Evolutionary conservation across 2,113 vertebrate species (phyloP).

Genomic region (Poeciliopsis occidentalis): DNA sequence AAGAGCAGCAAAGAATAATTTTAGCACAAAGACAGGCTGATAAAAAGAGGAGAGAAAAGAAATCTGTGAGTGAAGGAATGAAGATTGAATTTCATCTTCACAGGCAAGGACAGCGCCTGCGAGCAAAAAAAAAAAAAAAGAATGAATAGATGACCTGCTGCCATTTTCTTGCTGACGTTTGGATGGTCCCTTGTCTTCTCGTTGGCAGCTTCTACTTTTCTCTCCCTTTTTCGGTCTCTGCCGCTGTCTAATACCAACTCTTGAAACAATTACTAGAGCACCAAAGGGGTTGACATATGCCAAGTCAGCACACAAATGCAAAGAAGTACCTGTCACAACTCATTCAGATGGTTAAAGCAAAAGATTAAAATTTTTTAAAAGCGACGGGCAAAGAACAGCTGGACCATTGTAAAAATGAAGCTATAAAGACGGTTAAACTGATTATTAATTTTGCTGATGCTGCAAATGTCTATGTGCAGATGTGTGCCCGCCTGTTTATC

Average conservation of each 20-base stretch:
- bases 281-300: slow-evolving; percentile 54
- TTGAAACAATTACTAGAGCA: slow-evolving; percentile 69
- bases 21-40: slow-evolving; percentile 29
- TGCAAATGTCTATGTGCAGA: slow-evolving; percentile 9
- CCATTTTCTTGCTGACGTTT: too few relatives aligned
- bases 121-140: slow-evolving; percentile 70
- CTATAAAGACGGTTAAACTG: slow-evolving; percentile 70
- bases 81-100: slow-evolving; percentile 73
- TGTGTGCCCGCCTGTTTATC: slow-evolving; percentile 24
- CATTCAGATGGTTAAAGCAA: slow-evolving; percentile 4
- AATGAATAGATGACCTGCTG: slow-evolving; percentile 67
- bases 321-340: slow-evolving; percentile 52
- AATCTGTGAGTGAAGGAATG: slow-evolving; percentile 58
- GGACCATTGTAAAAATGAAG: slow-evolving; percentile 60
- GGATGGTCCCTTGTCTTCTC: slow-evolving; percentile 42
- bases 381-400: slow-evolving; percentile 22
- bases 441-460: slow-evolving; percentile 68
- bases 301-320: slow-evolving; percentile 54
- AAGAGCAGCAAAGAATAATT: slow-evolving; percentile 38
- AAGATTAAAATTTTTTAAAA: neutral
- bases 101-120: slow-evolving; percentile 48
- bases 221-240: slow-evolving; percentile 1
- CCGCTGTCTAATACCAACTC: slow-evolving; percentile 55
- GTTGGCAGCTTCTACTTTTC: slow-evolving; percentile 23
- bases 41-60: slow-evolving; percentile 20